phyloP scores from a whole-genome alignment of 2,797 vertebrate species.

The Danio albolineatus region DNA sequence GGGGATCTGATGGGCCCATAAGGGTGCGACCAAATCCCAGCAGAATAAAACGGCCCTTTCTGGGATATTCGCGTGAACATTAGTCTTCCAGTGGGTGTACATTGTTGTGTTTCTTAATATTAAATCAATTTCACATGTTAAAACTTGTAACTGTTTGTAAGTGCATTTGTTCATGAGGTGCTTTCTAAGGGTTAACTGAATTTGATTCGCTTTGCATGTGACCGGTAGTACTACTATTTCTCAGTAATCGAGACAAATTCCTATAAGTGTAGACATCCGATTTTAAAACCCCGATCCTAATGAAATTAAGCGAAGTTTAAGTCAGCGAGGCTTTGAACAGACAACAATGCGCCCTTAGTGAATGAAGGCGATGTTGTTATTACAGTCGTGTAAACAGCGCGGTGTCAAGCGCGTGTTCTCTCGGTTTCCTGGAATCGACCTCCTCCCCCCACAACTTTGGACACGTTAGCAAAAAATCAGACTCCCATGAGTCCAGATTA shows the following conservation, averaged over 20 bases:
- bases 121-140: too few relatives aligned
- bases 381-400: constrained; percentile 32
- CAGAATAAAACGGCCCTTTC: neutral
- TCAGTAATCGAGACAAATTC: neutral
- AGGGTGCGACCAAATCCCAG: neutral
- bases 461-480: constrained; percentile 57
- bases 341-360: neutral
- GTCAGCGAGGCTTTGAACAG: neutral
- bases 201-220: constrained; percentile 23
- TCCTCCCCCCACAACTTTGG: constrained; percentile 41
- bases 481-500: constrained; percentile 1
- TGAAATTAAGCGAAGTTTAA: neutral
- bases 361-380: neutral
- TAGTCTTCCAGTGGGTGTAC: neutral
- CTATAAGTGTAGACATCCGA: neutral
- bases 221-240: constrained; percentile 24
- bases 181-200: neutral
- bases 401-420: constrained; percentile 40
- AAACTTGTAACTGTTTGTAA: neutral
- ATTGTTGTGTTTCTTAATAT: too few relatives aligned
- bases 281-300: too few relatives aligned
- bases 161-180: neutral
- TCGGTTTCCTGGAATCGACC: constrained; percentile 61
- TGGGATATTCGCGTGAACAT: neutral
- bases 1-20: too few relatives aligned